A percentile compares a stretch with the other conserved stretches of the same genome.
These are phyloP conservation scores for Cnemophilus loriae DNA, from an alignment of 2,113 vertebrate genomes.

Conservation along the genomic window DNA sequence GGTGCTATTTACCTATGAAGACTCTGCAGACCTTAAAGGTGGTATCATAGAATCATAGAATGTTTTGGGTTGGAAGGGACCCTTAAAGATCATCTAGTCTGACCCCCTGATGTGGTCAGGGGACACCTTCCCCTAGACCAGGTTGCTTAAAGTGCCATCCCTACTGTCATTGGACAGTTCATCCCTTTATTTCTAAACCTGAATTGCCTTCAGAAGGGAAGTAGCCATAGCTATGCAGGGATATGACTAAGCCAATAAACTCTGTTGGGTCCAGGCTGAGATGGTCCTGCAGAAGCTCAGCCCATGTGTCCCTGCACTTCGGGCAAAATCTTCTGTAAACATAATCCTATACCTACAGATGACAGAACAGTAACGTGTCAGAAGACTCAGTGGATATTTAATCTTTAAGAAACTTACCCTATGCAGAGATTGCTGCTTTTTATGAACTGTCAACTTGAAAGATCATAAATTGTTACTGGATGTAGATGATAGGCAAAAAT, in stretches of 20 bases:
- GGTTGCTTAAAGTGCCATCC: not conserved
- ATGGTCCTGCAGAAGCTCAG: not conserved
- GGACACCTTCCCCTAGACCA: not conserved
- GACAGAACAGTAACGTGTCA: rapidly evolving
- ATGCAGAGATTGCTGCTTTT: not conserved
- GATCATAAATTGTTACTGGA: not conserved
- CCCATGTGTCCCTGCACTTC: not conserved
- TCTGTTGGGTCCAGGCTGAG: not conserved
- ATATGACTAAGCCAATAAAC: not conserved
- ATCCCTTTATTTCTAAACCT: not conserved
- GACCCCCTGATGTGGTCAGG: rapidly evolving
- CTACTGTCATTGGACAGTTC: not conserved
- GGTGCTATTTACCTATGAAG: not conserved
- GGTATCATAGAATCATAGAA: not conserved
- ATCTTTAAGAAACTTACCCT: not conserved
- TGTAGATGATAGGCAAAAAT: not conserved
- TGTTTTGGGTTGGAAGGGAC: not conserved
- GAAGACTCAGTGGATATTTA: not conserved
- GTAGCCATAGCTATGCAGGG: not conserved
- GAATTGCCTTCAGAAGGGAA: not conserved
- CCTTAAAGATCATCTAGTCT: not conserved
- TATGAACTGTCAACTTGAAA: not conserved
- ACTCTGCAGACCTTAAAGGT: not conserved
- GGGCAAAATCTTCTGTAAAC: not conserved
- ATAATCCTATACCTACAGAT: not conserved